Conservation (phyloP, 1,140 invertebrate species). For the Notospermus geniculatus region DNA sequence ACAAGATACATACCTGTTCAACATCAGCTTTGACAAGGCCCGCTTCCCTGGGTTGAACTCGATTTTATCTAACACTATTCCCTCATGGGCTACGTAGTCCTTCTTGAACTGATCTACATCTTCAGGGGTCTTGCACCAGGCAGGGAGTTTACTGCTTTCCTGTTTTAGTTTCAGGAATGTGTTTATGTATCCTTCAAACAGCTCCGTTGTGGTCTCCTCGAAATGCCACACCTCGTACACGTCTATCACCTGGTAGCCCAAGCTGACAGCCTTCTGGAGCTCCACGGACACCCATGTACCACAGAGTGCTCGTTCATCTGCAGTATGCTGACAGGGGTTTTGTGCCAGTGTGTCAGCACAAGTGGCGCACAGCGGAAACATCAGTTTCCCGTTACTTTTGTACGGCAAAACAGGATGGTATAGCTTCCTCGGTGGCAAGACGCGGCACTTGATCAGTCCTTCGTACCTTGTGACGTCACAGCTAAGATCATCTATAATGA, state of each 20-base stretch:
- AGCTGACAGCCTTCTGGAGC: conserved; percentile 40
- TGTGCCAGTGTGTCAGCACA: conserved; percentile 25
- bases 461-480: conserved; percentile 22
- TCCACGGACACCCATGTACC: conserved; percentile 53
- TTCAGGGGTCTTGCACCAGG: conserved; percentile 17
- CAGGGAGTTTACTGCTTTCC: conserved; percentile 26
- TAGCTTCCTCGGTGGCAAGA: no score
- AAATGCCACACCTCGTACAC: conserved; percentile 51
- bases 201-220: conserved; percentile 26
- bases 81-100: conserved; percentile 46
- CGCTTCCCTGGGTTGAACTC: conserved; percentile 42
- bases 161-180: conserved; percentile 33
- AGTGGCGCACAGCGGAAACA: no score
- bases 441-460: conserved; percentile 33
- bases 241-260: conserved; percentile 45
- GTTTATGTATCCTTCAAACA: conserved; percentile 28
- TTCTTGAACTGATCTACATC: conserved; percentile 35
- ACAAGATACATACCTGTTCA: no score
- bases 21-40: conserved; percentile 27
- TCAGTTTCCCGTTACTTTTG: no score
- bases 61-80: conserved; percentile 45
- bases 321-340: conserved; percentile 11
- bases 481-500: conserved; percentile 30
- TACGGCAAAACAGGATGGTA: no score
- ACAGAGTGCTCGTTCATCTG: conserved; percentile 38